These are phyloP conservation scores for Panagrolaimus sp. DNA, from an alignment of 1,140 invertebrate species.

Conservation along the genomic window DNA sequence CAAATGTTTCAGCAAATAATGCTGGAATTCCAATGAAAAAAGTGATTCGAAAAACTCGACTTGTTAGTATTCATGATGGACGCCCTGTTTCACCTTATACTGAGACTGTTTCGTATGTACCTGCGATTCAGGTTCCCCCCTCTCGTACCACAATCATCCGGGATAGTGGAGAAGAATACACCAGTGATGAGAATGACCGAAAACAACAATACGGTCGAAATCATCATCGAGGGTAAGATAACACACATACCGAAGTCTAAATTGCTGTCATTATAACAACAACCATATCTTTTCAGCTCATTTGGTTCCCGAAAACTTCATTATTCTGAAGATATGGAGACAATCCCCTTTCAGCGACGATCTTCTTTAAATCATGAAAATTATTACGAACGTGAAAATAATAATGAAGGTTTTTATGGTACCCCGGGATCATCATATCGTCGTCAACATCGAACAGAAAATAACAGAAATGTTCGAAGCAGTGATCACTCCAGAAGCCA, in stretches of 20 bases:
- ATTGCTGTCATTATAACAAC: neutral
- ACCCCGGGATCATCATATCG: neutral
- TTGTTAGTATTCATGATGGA: constrained; percentile 59
- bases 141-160: neutral
- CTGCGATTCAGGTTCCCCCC: neutral
- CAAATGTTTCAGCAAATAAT: neutral
- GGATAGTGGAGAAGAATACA: neutral
- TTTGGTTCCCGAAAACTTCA: neutral
- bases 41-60: constrained; percentile 41
- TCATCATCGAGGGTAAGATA: neutral
- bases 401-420: neutral
- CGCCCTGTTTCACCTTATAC: constrained; percentile 52
- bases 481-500: neutral
- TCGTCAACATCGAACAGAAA: neutral
- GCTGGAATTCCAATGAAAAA: constrained; percentile 37
- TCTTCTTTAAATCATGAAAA: neutral
- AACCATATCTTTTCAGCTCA: neutral
- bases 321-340: constrained; percentile 5
- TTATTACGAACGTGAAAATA: neutral
- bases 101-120: constrained; percentile 50
- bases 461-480: neutral
- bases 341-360: neutral
- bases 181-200: neutral
- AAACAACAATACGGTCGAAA: neutral
- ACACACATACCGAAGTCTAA: neutral